A percentile compares a stretch with the other conserved stretches of the same genome.
These are phyloP conservation scores for Phengaris alcon DNA, from an alignment of 2,888 invertebrate genomes.

Conservation along the genomic window DNA sequence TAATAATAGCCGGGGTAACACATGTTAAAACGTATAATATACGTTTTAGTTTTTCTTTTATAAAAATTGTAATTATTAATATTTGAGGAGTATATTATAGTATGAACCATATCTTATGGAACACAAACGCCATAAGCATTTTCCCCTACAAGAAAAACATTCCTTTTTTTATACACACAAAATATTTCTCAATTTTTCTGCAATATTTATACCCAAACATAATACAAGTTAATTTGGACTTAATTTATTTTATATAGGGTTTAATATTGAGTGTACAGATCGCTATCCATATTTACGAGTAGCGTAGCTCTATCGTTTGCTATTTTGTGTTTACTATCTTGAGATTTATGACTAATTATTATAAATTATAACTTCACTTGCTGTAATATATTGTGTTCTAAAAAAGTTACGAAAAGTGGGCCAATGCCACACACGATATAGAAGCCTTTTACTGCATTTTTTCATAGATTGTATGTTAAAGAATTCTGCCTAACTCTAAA, in stretches of 20 bases:
- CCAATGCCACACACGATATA: not conserved
- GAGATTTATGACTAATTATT: slow-evolving; percentile 26
- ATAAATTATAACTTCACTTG: slow-evolving; percentile 5
- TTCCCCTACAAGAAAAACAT: not conserved
- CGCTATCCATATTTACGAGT: slow-evolving; percentile 16
- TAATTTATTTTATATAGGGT: not conserved
- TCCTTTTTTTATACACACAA: slow-evolving; percentile 3
- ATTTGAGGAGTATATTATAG: not conserved
- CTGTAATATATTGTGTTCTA: not conserved
- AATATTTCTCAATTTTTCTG: slow-evolving; percentile 4
- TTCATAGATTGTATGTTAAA: not conserved
- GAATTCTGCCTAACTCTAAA: too few species aligned
- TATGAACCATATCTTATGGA: not conserved
- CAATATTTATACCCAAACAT: not conserved
- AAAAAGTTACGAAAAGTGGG: not conserved
- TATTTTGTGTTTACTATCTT: slow-evolving; percentile 25
- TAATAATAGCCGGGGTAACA: too few species aligned
- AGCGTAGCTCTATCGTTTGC: slow-evolving; percentile 16
- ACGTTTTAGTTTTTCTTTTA: too few species aligned
- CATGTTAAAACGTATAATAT: too few species aligned
- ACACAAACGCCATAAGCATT: not conserved
- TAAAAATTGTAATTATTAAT: too few species aligned
- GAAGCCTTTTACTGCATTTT: not conserved
- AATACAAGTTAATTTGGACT: not conserved
- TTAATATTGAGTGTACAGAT: not conserved